A percentile compares a stretch with the other conserved stretches of the same genome.
Conservation (phyloP, 1,140 invertebrate species). For the Plectrocnemia conspersa region DNA sequence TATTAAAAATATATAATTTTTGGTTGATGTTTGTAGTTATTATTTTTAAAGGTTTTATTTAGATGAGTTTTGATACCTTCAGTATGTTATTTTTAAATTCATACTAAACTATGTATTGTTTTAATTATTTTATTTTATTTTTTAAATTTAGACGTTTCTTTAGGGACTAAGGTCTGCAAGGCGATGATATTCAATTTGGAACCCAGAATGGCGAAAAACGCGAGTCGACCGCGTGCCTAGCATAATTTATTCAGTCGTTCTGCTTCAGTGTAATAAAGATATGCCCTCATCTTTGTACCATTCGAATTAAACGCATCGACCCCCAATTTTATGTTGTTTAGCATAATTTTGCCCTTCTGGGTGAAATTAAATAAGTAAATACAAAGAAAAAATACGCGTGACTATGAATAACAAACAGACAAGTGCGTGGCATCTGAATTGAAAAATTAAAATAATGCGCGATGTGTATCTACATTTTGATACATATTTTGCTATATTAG, state of each 20-base stretch:
- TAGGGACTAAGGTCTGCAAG: no score
- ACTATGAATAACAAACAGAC: neutral
- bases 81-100: no score
- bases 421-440: neutral
- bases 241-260: slow-evolving; percentile 25
- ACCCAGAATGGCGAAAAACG: slow-evolving; percentile 20
- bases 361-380: slow-evolving; percentile 7
- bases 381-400: neutral
- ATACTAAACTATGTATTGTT: no score
- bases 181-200: slow-evolving; percentile 29
- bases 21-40: no score
- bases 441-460: no score
- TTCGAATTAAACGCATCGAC: slow-evolving; percentile 18
- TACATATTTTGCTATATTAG: no score
- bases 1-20: no score
- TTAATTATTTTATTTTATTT: no score
- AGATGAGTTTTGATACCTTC: no score
- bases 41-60: no score
- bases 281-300: slow-evolving; percentile 7
- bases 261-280: slow-evolving; percentile 14
- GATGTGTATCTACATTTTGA: no score
- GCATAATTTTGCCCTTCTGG: neutral
- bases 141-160: no score
- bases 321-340: slow-evolving; percentile 2
- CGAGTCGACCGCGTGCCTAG: slow-evolving; percentile 11